Base-by-base conservation (phyloP, 23 tunicate species). In the Diplosoma virens region DNA sequence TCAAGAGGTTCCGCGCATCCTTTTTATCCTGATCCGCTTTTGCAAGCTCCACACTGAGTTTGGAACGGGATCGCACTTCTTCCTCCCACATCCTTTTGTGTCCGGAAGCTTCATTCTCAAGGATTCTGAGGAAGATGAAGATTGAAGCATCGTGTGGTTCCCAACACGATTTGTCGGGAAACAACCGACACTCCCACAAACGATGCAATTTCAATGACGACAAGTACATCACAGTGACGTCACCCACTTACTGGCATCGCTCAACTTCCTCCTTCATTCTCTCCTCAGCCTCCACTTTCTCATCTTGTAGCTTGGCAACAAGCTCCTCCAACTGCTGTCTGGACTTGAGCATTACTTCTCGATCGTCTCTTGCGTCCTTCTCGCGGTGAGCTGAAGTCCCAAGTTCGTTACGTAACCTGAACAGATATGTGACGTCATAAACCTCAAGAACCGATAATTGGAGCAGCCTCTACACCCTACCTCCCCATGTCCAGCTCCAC, bases 51-150 rank as follows among this genome's bases (percentile, higher is more conserved):
- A 79, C 84, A 2, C 75, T 33, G 5, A 81, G 46, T 66, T 81
- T 81, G 24, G 88, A 81, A 48, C 87, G 46, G 24, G 79, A 29
- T 70, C 85, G 81, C 67, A 85, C 87, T 37, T 92, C 97, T n/a
- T 41, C 61, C 48, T 92, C 92, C 91, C 97, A 85, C 87, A 78
- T 80, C 71, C 77, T 63, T 0, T 68, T 47, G 64, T 92, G 97
- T 3, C 97, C 87, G 30, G 76, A 82, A 3, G 84, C 87, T 47
- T 92, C 97, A 21, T 79, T 27, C 68, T 85, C 58, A 7, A 92
- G 47, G 0, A 85, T 76, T 46, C 97, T 92, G 82, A 30, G 21
- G 6, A 56, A 47, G n/a, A n/a, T n/a, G n/a, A n/a, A n/a, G n/a
- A n/a, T n/a, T n/a, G n/a, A n/a, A n/a, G n/a, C n/a, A n/a, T n/a